phyloP scores from a whole-genome alignment of 1,140 invertebrate genomes.

The Plectrocnemia conspersa region DNA sequence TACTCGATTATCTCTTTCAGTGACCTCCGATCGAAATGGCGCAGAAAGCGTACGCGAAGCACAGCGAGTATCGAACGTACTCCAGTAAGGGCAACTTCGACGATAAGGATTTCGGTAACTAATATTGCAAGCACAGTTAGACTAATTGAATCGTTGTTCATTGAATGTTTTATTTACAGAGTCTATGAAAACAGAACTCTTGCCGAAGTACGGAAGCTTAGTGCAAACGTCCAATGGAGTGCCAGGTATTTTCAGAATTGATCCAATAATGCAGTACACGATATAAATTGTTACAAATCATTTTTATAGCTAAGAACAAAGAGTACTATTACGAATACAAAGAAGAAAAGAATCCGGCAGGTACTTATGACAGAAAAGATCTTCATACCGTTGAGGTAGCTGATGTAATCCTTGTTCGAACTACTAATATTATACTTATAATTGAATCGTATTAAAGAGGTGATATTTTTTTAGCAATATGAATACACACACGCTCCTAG shows the following conservation, averaged over 20 bases:
- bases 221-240: constrained; percentile 39
- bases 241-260: constrained; percentile 16
- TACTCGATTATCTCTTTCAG: neutral
- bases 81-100: constrained; percentile 45
- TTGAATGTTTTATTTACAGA: constrained; percentile 38
- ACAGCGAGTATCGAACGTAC: constrained; percentile 49
- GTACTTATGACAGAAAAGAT: constrained; percentile 50
- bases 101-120: constrained; percentile 48
- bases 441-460: neutral
- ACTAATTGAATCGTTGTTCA: neutral
- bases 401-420: constrained; percentile 6
- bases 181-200: constrained; percentile 48
- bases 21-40: too few species aligned
- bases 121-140: neutral
- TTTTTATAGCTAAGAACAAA: constrained; percentile 37
- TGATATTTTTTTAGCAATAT: constrained; percentile 28
- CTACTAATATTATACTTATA: neutral
- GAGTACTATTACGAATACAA: constrained; percentile 52
- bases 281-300: constrained; percentile 1
- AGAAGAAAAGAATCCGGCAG: constrained; percentile 47
- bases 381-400: constrained; percentile 47
- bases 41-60: constrained; percentile 49
- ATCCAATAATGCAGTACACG: neutral
- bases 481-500: constrained; percentile 39
- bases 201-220: constrained; percentile 49